Conservation (phyloP, 2,888 invertebrate genomes). For the Eucriotettix oculatus region DNA sequence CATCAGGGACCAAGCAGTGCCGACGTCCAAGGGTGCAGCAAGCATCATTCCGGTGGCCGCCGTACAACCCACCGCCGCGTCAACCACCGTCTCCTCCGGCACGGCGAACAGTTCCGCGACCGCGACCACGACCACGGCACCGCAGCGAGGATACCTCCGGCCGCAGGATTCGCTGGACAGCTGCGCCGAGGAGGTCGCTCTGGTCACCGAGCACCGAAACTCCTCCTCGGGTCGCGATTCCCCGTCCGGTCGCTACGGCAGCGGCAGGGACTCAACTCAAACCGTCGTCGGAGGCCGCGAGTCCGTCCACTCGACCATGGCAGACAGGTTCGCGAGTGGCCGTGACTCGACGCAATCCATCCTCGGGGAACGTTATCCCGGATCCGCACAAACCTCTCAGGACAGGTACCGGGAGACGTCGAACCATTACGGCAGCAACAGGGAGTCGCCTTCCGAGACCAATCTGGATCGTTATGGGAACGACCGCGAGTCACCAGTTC, state of each 20-base stretch:
- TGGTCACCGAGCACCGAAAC: neutral
- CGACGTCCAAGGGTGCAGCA: neutral
- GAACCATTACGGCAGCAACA: neutral
- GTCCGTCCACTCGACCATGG: neutral
- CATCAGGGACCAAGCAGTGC: neutral
- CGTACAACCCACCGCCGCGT: neutral
- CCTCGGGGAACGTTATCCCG: neutral
- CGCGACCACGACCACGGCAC: constrained; percentile 1
- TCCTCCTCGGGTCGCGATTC: neutral
- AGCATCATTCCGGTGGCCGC: too few species aligned
- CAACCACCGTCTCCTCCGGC: neutral
- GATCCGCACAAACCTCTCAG: neutral
- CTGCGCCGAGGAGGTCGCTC: constrained; percentile 25
- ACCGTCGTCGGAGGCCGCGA: neutral
- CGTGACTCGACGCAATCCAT: neutral
- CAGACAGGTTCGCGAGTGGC: neutral
- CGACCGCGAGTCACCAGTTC: neutral
- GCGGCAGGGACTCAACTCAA: neutral
- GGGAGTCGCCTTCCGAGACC: neutral
- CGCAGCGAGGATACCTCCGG: constrained; percentile 15
- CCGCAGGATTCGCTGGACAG: constrained; percentile 32
- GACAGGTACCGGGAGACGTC: too few species aligned
- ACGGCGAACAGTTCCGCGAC: neutral
- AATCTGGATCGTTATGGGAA: too few species aligned
- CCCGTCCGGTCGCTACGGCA: neutral